A percentile compares a stretch with the other conserved stretches of the same genome.
Evolutionary conservation across 2,113 vertebrate species (phyloP).

Genomic region (Microcebus jonahi): DNA sequence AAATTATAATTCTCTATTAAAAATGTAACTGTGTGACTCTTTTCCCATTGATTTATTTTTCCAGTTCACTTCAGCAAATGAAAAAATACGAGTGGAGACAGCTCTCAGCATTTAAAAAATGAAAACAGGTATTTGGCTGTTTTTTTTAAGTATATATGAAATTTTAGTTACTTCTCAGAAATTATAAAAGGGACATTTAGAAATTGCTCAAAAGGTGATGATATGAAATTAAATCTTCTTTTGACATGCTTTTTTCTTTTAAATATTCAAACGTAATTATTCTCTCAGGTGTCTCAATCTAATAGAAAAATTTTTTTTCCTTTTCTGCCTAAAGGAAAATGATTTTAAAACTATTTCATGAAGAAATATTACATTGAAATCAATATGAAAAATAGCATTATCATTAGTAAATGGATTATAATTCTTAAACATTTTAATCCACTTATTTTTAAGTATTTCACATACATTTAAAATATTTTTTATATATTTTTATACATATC

Average conservation of each 20-base stretch:
- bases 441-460: constrained; percentile 45
- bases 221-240: constrained; percentile 56
- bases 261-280: constrained; percentile 52
- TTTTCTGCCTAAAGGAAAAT: constrained; percentile 69
- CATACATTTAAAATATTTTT: constrained; percentile 56
- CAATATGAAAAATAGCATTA: constrained; percentile 34
- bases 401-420: constrained; percentile 34
- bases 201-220: constrained; percentile 37
- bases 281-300: neutral
- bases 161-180: neutral
- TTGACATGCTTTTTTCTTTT: neutral
- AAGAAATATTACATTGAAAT: constrained; percentile 52
- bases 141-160: neutral
- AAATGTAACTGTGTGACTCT: constrained; percentile 75
- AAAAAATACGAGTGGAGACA: constrained; percentile 46
- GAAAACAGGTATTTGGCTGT: constrained; percentile 56
- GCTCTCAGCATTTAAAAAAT: constrained; percentile 42
- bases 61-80: constrained; percentile 69
- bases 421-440: constrained; percentile 48
- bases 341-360: constrained; percentile 55
- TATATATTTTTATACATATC: neutral
- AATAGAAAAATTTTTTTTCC: constrained; percentile 9
- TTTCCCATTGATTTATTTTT: constrained; percentile 71
- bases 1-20: constrained; percentile 79
- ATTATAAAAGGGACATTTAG: constrained; percentile 48